Evolutionary conservation across 2,888 invertebrate genomes (phyloP).

Genomic region (Aphelenchoides bicaudatus): DNA sequence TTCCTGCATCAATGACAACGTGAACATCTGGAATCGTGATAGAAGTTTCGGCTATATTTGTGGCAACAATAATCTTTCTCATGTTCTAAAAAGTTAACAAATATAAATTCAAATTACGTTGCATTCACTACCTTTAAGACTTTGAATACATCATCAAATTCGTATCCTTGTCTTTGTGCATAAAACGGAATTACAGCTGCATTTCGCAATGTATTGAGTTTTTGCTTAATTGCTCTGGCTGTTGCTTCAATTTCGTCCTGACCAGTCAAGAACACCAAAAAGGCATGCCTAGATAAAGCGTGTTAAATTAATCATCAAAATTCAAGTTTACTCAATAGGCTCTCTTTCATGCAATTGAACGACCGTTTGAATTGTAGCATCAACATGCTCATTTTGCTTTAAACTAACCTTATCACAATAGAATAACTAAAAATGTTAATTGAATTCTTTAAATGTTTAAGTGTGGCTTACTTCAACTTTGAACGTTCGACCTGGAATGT

Average conservation of each 20-base stretch:
- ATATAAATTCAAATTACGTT: constrained; percentile 5
- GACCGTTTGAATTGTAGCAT: constrained; percentile 62
- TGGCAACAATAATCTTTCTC: constrained; percentile 84
- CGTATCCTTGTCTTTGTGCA: constrained; percentile 5
- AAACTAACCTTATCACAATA: no score
- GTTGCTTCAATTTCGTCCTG: constrained; percentile 82
- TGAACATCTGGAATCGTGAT: constrained; percentile 90
- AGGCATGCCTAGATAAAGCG: constrained; percentile 38
- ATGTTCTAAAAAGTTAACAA: constrained; percentile 58
- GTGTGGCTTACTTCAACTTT: constrained; percentile 65
- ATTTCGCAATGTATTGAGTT: constrained; percentile 54
- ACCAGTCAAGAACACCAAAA: constrained; percentile 72
- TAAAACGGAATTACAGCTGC: constrained; percentile 11
- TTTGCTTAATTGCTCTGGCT: constrained; percentile 61
- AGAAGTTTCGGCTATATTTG: constrained; percentile 94
- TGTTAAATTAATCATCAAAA: constrained; percentile 5
- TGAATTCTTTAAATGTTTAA: background rate
- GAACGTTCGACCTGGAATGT: constrained; percentile 82
- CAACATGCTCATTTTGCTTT: constrained; percentile 61
- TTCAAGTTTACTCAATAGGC: constrained; percentile 61
- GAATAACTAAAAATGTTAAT: background rate
- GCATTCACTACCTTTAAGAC: background rate
- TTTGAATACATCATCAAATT: background rate
- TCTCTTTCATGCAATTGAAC: constrained; percentile 63
- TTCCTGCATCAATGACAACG: constrained; percentile 67